Base-by-base conservation (phyloP, 2,113 vertebrate species). In the Sinocyclocheilus grahami region DNA sequence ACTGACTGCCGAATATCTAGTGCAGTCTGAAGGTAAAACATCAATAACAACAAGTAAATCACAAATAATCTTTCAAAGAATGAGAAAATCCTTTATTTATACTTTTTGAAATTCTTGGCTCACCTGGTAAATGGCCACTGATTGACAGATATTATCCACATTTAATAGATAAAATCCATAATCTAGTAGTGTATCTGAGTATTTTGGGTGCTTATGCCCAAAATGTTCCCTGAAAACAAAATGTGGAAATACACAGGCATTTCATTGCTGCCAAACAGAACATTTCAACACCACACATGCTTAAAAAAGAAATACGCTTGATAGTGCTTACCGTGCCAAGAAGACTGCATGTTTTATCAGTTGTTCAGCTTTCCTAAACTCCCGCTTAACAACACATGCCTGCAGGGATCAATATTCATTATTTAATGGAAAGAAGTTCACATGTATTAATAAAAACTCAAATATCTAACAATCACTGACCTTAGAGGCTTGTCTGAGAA, bases 131-230 rank as follows among this genome's bases (percentile, higher is more conserved):
- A 99, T 99, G 80, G 97, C 97, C 89, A 99, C 98, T 18, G 98
- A 99, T 48, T 99, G 98, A 94, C 98, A 99, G 90, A 99, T 99
- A 91, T 99, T 99, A 94, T 99, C 98, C 94, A 99, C 98, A 48
- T 99, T 99, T 91, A 99, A 96, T 88, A 99, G 93, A 93, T 99
- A 99, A 96, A 99, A 99, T 74, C 98, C 98, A 86, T 99, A 99
- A 95, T 99, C 98, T 92, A 99, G 94, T 85, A 99, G 94, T 0
- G 98, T 99, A 92, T 99, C 98, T 0, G 98, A 99, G 87, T 99
- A 99, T 91, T 99, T 99, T 80, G 98, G 98, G 92, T 99, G 98
- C 91, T 99, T 99, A 91, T 96, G 95, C 94, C 98, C 98, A 92
- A 99, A 99, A 92, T 99, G 98, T 93, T 99, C 98, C 94, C 98